These are phyloP conservation scores for Camponotus vicinus DNA, from an alignment of 1,140 invertebrate species.

Conservation along the genomic window DNA sequence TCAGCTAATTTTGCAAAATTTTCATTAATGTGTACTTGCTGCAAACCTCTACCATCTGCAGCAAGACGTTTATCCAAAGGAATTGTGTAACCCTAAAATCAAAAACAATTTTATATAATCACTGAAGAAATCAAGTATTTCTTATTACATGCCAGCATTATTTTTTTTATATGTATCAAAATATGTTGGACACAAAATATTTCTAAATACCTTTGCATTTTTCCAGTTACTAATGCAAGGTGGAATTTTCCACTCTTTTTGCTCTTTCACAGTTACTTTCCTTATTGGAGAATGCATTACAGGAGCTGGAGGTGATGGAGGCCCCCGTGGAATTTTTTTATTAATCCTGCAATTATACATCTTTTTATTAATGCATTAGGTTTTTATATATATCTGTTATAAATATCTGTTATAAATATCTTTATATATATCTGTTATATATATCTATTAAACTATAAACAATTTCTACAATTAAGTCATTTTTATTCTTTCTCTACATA, in stretches of 20 bases:
- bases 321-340: conserved; percentile 98
- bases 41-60: conserved; percentile 98
- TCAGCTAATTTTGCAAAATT: conserved; percentile 99
- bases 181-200: background rate
- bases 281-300: conserved; percentile 99
- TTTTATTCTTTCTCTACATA: conserved; percentile 69
- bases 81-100: conserved; percentile 96
- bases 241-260: conserved; percentile 99
- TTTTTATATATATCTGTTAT: background rate
- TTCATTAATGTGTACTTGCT: conserved; percentile 99
- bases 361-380: conserved; percentile 32
- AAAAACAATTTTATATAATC: conserved; percentile 1
- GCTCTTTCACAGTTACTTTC: conserved; percentile 99
- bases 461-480: background rate
- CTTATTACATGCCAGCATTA: background rate
- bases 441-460: background rate
- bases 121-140: background rate
- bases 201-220: conserved; percentile 94
- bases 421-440: background rate
- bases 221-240: conserved; percentile 99
- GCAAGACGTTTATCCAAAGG: conserved; percentile 99
- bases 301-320: conserved; percentile 98
- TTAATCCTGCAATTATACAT: conserved; percentile 90
- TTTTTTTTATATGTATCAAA: background rate
- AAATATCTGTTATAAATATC: background rate